Evolutionary conservation across 2,888 invertebrate species (phyloP).

Genomic region (Gisinianus flammeolus): DNA sequence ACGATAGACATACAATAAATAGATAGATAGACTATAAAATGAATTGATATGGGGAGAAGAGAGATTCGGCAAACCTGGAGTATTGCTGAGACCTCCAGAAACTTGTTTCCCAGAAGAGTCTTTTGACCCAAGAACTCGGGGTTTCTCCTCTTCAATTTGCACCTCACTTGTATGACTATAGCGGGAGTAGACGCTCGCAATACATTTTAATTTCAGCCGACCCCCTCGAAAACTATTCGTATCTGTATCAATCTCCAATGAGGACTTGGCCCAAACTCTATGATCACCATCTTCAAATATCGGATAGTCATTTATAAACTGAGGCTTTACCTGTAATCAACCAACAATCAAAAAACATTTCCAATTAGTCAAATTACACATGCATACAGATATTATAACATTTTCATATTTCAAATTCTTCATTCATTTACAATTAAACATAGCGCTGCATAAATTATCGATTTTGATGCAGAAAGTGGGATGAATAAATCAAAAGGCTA

Average conservation of each 20-base stretch:
- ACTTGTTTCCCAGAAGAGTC: slow-evolving; percentile 57
- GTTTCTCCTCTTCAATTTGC: slow-evolving; percentile 75
- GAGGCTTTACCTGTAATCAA: slow-evolving; percentile 52
- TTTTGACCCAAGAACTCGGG: slow-evolving; percentile 73
- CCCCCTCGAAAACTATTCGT: slow-evolving; percentile 56
- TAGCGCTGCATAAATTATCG: too few species aligned
- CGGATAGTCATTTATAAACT: slow-evolving; percentile 54
- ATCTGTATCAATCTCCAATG: slow-evolving; percentile 57
- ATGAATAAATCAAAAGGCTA: too few species aligned
- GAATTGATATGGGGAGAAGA: too few species aligned
- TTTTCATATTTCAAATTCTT: too few species aligned
- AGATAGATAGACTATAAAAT: too few species aligned
- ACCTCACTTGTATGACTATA: slow-evolving; percentile 70
- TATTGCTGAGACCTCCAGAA: slow-evolving; percentile 33
- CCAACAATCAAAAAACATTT: slow-evolving; percentile 13
- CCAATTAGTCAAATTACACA: too few species aligned
- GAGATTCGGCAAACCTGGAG: slow-evolving; percentile 8
- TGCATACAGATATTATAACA: too few species aligned
- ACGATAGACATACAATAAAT: too few species aligned
- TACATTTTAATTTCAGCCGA: slow-evolving; percentile 57
- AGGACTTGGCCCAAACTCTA: slow-evolving; percentile 55
- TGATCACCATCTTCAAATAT: slow-evolving; percentile 54
- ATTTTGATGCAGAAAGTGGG: too few species aligned
- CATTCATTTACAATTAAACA: too few species aligned
- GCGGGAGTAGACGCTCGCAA: slow-evolving; percentile 57